Base-by-base conservation (phyloP, 2,797 vertebrate species). In the Premnoplex brunnescens region DNA sequence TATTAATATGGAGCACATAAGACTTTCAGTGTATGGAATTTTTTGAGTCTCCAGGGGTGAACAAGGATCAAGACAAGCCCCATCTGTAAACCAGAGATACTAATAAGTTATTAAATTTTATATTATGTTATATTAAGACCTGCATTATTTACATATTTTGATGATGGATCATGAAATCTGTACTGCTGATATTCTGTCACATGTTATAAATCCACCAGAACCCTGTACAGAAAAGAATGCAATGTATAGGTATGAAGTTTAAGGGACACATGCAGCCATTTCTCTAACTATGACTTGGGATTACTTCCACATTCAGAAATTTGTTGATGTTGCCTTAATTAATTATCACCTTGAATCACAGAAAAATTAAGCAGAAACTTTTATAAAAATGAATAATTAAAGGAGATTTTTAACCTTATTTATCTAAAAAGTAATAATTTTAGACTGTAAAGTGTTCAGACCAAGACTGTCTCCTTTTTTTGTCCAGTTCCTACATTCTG, bases 101-200 rank as follows among this genome's bases (percentile, higher is more conserved):
- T 96, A 93, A 93, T 87, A 94, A 91, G 94, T 92, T 94, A 96
- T 97, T 95, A 95, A 89, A 84, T 87, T 92, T 86, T 91, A 64
- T 60, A 46, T 73, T 88, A 87, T 68, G 60, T 63, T 94, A 48
- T 49, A 94, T 85, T 71, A 92, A 94, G 34, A 62, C 17, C 44
- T 52, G 11, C 8, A 20, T 88, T 63, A 92, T 73, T 85, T 92
- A 64, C 46, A 66, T 88, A 84, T 79, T 91, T 91, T 79, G 85
- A 95, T 86, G 56, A 83, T 74, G 30, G 48, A 60, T 84, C 44
- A 51, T 92, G 34, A 48, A 91, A 77, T 80, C 32, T 83, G 44
- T 37, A 59, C 26, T 58, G 75, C 64, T 48, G 46, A 55, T 75
- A 90, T 37, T 94, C 39, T 95, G 37, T 34, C 22, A 58, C n/a